Base-by-base conservation (phyloP, 2,888 invertebrate species). In the Reticulitermes lucifugus region DNA sequence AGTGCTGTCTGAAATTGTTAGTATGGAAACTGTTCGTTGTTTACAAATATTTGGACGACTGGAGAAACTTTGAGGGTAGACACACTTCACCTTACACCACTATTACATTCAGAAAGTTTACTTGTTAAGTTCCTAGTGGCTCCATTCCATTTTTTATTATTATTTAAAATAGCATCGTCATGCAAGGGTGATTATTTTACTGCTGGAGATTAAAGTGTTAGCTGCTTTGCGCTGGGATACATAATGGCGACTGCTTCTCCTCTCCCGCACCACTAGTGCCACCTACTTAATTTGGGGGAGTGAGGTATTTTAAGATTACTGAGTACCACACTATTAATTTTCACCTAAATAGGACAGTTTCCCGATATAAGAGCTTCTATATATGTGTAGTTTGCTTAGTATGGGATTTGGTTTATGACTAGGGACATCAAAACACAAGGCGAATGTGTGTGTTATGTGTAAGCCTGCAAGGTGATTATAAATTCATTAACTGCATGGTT, bases 131-230 rank as follows among this genome's bases (percentile, higher is more conserved):
- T 43, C 51, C 10, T 79, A 46, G 79, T 51, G 51, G 79, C 51
- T 79, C 77, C 79, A 79, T 79, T 79, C 79, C 55, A 79, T 79
- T 79, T 79, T 79, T 79, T 79, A 79, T 79, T 46, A 79, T 43
- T 79, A 79, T 79, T 79, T 79, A 79, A 79, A 79, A 79, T 46
- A 79, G 79, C 79, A 51, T 51, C 51, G 79, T 79, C 79, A 79
- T 79, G 79, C 51, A 79, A 79, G 79, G 79, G 79, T 55, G 79
- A 79, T 79, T 79, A 79, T 79, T 79, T 79, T 79, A 79, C 79
- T 51, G 79, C 79, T 46, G 55, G 51, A 79, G 79, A 79, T 79
- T 79, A 79, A 79, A 79, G 79, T 55, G 79, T 79, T 79, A 79
- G 79, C 51, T 51, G 43, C 18, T 55, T 5, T 79, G 51, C n/a